Percentiles rank a stretch among this genome's conserved stretches.
Conservation (phyloP, 2,113 vertebrate genomes). For the Pachyramphus minor region DNA sequence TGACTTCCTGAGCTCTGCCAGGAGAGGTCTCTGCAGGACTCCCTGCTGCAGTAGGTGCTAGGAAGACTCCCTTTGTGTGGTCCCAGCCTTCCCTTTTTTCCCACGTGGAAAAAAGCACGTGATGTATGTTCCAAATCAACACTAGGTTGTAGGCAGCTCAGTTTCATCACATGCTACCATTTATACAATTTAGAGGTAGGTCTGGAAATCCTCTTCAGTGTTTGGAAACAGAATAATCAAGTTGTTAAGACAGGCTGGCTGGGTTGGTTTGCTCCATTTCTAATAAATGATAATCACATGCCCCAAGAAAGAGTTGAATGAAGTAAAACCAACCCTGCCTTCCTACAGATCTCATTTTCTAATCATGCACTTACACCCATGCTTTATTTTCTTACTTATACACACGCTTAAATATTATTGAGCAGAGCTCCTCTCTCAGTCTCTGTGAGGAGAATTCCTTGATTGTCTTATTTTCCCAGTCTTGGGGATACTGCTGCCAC, state of each 20-base stretch:
- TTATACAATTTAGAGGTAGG: background rate
- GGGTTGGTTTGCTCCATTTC: background rate
- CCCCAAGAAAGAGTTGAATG: background rate
- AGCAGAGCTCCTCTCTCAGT: background rate
- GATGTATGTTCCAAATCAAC: background rate
- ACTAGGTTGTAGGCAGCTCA: background rate
- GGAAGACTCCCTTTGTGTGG: background rate
- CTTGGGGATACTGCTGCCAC: background rate
- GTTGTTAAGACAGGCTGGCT: background rate
- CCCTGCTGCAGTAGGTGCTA: background rate
- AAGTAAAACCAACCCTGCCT: background rate
- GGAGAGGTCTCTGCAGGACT: constrained; percentile 65
- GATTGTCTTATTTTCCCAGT: background rate
- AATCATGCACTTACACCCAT: background rate
- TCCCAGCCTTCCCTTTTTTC: background rate
- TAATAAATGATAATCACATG: background rate
- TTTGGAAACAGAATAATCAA: background rate
- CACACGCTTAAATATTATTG: background rate
- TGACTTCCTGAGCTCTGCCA: constrained; percentile 18
- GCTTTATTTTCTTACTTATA: background rate
- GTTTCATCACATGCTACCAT: background rate
- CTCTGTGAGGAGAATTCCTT: background rate
- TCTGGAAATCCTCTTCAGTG: background rate
- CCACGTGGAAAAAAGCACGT: accelerated
- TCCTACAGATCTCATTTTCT: background rate